Conservation (phyloP, 2,113 vertebrate genomes). For the Oceanites oceanicus region DNA sequence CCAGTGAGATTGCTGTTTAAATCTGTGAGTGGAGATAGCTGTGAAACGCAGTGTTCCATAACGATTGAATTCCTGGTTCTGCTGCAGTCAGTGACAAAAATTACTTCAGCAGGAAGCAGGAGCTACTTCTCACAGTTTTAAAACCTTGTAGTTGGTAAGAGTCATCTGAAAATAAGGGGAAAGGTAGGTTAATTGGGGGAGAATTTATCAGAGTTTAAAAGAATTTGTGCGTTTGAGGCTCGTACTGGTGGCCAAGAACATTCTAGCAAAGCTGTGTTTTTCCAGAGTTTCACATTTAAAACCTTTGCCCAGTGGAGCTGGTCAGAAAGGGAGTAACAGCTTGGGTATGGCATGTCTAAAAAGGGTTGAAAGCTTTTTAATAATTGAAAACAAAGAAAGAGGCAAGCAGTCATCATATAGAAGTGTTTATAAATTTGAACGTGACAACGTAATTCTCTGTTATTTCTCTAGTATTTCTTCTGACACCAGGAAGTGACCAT, state of each 20-base stretch:
- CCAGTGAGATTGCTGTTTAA: neutral
- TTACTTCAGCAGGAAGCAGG: neutral
- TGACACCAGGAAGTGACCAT: rapidly evolving
- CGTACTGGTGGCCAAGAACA: neutral
- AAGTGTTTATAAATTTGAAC: neutral
- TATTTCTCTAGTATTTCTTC: neutral
- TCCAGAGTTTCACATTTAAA: neutral
- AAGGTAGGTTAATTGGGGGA: neutral
- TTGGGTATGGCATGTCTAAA: neutral
- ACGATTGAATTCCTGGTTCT: neutral
- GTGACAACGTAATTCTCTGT: neutral
- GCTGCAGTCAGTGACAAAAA: neutral
- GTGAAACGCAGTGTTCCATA: neutral
- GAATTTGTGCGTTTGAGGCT: neutral
- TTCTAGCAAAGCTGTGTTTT: neutral
- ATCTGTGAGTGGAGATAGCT: neutral
- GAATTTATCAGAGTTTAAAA: neutral
- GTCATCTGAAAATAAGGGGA: neutral
- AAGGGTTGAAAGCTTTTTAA: neutral
- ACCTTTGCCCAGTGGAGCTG: neutral
- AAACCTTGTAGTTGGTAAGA: neutral
- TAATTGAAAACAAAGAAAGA: neutral
- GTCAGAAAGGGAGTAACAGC: neutral
- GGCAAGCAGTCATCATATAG: neutral
- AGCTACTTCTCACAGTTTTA: neutral